Evolutionary conservation across 2,113 vertebrate species (phyloP).

Genomic region (Cinclus mexicanus): DNA sequence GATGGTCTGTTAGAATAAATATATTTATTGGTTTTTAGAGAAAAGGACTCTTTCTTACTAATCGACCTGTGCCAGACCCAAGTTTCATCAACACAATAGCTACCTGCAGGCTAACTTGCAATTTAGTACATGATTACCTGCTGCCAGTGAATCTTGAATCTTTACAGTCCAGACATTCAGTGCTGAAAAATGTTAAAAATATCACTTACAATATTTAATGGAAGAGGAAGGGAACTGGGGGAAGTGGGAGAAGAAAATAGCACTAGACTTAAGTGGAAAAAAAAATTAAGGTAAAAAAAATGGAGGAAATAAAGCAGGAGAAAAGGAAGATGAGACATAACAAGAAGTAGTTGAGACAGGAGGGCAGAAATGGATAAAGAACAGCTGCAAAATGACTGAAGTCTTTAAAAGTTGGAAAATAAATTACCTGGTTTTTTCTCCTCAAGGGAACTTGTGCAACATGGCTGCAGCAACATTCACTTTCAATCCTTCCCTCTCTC

Average conservation of each 20-base stretch:
- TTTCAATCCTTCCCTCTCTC: neutral
- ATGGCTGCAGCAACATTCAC: neutral
- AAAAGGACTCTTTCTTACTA: neutral
- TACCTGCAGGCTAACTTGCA: neutral
- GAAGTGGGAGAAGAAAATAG: neutral
- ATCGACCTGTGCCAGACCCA: neutral
- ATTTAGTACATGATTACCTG: constrained; percentile 28
- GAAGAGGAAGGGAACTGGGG: neutral
- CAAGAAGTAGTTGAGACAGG: neutral
- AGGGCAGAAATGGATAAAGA: neutral
- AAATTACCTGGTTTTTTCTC: neutral
- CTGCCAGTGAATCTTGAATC: neutral
- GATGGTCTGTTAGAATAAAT: neutral
- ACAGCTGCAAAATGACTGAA: neutral
- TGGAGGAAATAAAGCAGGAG: neutral
- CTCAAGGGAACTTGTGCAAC: neutral
- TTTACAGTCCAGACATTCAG: neutral
- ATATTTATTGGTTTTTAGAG: neutral
- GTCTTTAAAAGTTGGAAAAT: neutral
- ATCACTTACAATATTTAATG: neutral
- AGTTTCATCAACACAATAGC: constrained; percentile 1
- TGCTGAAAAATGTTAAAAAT: neutral
- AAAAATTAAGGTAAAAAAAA: neutral
- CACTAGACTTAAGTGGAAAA: neutral
- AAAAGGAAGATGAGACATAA: neutral